phyloP scores from a whole-genome alignment of 2,888 invertebrate species.

The Rotaria macrura region DNA sequence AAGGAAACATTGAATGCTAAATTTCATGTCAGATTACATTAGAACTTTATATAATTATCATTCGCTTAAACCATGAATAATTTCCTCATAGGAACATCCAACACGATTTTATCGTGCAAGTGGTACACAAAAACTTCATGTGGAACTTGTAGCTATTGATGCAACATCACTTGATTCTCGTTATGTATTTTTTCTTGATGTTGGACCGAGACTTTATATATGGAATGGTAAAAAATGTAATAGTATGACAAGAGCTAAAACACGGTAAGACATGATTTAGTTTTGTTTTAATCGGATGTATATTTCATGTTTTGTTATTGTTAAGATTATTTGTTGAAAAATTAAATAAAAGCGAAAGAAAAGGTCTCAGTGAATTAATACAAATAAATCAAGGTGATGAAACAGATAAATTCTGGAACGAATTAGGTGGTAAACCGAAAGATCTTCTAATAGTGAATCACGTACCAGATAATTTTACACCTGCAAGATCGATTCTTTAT shows the following conservation, averaged over 20 bases:
- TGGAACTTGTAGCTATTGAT: conserved; percentile 65
- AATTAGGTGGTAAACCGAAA: conserved; percentile 55
- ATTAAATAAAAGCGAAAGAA: conserved; percentile 93
- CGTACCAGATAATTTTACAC: conserved; percentile 40
- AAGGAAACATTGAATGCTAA: no score
- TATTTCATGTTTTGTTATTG: conserved; percentile 24
- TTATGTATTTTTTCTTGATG: conserved; percentile 97
- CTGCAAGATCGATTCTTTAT: conserved; percentile 64
- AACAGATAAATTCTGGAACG: conserved; percentile 70
- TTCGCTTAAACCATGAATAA: no score
- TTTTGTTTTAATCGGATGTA: neutral
- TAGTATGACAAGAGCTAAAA: conserved; percentile 57
- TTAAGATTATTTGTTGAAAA: conserved; percentile 80
- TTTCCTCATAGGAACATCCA: neutral
- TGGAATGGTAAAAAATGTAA: conserved; percentile 92
- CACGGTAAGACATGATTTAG: conserved; percentile 17
- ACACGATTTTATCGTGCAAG: neutral
- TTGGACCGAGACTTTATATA: conserved; percentile 88
- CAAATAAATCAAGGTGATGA: conserved; percentile 73
- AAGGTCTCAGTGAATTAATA: conserved; percentile 79
- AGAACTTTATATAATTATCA: no score
- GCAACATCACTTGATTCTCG: conserved; percentile 70
- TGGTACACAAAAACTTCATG: conserved; percentile 70
- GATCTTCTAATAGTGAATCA: neutral
- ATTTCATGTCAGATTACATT: no score